Evolutionary conservation across 2,888 invertebrate genomes (phyloP), one percentile per base, ranked within the genome.

Genomic region (Drosophila trichaetosa): DNA sequence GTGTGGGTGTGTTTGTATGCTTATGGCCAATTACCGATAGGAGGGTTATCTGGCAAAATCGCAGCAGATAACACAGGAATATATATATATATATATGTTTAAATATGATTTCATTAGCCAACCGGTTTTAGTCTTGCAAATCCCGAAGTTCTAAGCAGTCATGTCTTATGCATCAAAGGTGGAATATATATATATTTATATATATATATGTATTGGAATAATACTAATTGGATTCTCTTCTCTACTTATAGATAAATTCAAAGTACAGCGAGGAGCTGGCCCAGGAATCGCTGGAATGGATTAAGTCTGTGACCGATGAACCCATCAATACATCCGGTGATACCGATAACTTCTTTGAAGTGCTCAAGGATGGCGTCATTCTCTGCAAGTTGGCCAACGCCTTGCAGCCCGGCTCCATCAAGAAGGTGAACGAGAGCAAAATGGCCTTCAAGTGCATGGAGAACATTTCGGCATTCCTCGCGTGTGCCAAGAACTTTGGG

Each of bases 391-490:
- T 99, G 89, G 97, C 96, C 33, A 99, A 99, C 94, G 95, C 95
- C 81, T 95, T 99, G 88, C 96, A 98, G 92, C 96, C 97, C 0
- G 97, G 96, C 52, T 95, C 96, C 62, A 96, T 99, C 67, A 98
- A 98, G 94, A 98, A 98, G 94, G 95, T 99, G 85, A 99, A 99
- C 93, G 95, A 95, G 86, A 97, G 96, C 69, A 95, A 96, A 91
- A 97, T 98, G 96, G 98, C 97, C 70, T 99, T 99, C 94, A 99
- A 99, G 92, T 98, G 98, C 94, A 99, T 99, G 99, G 99, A 99
- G 94, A 99, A 99, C 93, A 99, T 99, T 87, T 98, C 98, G 18
- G 97, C 96, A 33, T 99, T 99, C 94, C 94, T 98, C 70, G 97
- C 96, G 81, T 96, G 96, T 13, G 97, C 97, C 66, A 96, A 95